Base-by-base conservation (phyloP, 2,888 invertebrate genomes). In the Lysandra bellargus region DNA sequence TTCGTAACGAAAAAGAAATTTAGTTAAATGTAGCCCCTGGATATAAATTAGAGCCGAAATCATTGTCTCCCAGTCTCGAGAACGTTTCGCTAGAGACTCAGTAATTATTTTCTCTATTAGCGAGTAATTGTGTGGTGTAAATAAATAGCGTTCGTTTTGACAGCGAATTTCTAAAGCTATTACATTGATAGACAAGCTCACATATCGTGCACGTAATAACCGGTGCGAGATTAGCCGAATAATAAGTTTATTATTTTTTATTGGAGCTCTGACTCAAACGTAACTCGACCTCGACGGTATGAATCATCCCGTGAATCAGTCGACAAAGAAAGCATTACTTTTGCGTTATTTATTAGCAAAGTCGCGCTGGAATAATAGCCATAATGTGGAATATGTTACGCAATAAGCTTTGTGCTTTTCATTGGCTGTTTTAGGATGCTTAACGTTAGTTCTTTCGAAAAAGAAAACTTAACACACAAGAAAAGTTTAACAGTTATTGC, bases 221-320 rank as follows among this genome's bases (percentile, higher is more conserved):
- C 79, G 80, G 57, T 79, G 64, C 78, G 75, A 73, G 79, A 81
- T 82, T 82, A 82, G 74, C 80, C 82, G 80, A 83, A 82, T 82
- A 82, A 79, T 79, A 82, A 78, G 79, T 83, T 86, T 86, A 85
- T 88, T 87, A 87, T 87, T 83, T 85, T 83, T 80, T 79, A 85
- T 82, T 85, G 85, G 84, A 82, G 81, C 82, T 84, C 83, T 90
- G 90, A 89, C 84, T 90, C 90, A 90, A 86, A 80, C 81, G 84
- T 85, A 84, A 83, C 83, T 81, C 85, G 89, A 87, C 91, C 90
- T 90, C 86, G 88, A 57, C 79, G 82, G 81, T 75, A 83, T 90
- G 90, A 90, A 82, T 91, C 89, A 90, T 80, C 14, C 57, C 76
- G 81, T 90, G 88, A 89, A 83, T 89, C 88, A 88, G 83, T 83